Base-by-base conservation (phyloP, 2,113 vertebrate genomes). In the Ranitomeya variabilis region DNA sequence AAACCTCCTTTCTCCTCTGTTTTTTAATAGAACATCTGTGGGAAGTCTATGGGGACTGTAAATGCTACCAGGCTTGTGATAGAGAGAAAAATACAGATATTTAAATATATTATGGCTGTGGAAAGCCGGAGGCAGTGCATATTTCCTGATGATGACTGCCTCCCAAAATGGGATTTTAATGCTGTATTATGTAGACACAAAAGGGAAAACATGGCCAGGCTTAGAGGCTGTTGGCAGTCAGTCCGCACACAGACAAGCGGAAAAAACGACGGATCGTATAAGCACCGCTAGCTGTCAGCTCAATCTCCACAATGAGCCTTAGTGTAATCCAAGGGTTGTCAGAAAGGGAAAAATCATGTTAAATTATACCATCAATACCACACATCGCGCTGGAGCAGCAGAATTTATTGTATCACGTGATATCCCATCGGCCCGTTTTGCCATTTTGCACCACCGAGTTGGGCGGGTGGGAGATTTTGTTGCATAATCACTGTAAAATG, bases 181-280 rank as follows among this genome's bases (percentile, higher is more conserved):
- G 66, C 52, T 15, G 64, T 21, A 84, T 84, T 71, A 84, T 84
- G 82, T 84, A 84, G 82, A 84, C 82, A 84, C 82, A 84, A 67
- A 45, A 83, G 62, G n/a, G 64, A 66, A 52, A 84, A 71, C 45
- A 83, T 13, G 82, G 82, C 66, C 82, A 26, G 64, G 64, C 81
- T 83, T 37, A 9, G 62, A 69, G 81, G 81, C 81, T 52, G 12
- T 54, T 84, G 64, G 82, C 64, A 55, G 64, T 26, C 82, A 18
- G 18, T 84, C 31, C 51, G 6, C 59, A 83, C 19, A 21, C 60
- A 14, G 60, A 60, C 18, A 19, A 13, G 19, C 16, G 31, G 5
- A 31, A 37, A 64, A 62, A 64, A 16, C n/a, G 1, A 23, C 82
- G 55, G 45, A 26, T 52, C 14, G 45, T 54, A 6, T 51, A 83